Evolutionary conservation across 2,888 invertebrate species (phyloP).

Genomic region (Callyntrura sp.): DNA sequence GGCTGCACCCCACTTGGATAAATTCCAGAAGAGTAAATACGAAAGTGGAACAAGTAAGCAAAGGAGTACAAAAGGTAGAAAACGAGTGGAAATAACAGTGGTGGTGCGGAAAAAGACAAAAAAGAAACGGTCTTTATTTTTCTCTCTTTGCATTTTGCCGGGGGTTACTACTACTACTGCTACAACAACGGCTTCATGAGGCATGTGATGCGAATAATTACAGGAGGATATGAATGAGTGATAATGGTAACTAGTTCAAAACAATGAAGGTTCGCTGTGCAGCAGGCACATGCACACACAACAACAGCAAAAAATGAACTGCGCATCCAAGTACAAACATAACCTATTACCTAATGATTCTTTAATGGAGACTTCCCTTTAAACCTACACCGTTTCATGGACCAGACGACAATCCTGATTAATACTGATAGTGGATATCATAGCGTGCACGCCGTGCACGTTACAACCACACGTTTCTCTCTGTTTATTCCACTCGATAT

Average conservation of each 20-base stretch:
- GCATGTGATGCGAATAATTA: background rate
- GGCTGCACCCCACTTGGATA: slow-evolving; percentile 53
- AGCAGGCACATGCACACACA: too few relatives aligned
- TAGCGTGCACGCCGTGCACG: too few relatives aligned
- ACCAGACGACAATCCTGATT: too few relatives aligned
- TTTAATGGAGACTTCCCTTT: background rate
- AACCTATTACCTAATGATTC: background rate
- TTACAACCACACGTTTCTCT: too few relatives aligned
- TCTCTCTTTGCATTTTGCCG: slow-evolving; percentile 4
- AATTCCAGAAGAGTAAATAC: slow-evolving; percentile 52
- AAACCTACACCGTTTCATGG: background rate
- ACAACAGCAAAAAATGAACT: background rate
- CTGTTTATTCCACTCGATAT: background rate
- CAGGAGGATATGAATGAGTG: background rate
- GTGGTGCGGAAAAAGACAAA: background rate
- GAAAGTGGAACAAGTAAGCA: slow-evolving; percentile 30
- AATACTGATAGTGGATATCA: too few relatives aligned
- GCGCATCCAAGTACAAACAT: background rate
- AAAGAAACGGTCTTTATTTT: background rate
- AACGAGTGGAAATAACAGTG: background rate
- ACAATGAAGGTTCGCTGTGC: slow-evolving; percentile 15
- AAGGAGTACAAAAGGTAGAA: background rate
- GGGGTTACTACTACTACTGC: background rate
- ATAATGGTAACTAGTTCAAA: slow-evolving; percentile 3
- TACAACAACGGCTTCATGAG: too few relatives aligned